Conservation (phyloP, 2,113 vertebrate species). For the Calcarius ornatus region DNA sequence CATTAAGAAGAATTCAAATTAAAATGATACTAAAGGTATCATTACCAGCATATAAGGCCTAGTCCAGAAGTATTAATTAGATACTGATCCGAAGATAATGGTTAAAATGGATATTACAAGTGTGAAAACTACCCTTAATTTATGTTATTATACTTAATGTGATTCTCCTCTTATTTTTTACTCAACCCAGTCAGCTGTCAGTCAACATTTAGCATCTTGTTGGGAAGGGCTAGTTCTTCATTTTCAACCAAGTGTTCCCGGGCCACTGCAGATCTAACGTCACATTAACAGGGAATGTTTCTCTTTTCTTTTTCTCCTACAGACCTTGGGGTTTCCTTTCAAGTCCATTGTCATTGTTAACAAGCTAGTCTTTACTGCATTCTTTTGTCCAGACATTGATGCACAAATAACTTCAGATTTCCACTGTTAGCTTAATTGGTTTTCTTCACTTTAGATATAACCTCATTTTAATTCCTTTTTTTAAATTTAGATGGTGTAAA, state of each 20-base stretch:
- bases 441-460: neutral
- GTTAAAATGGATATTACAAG: neutral
- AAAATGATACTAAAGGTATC: neutral
- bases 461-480: conserved; percentile 10
- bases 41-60: neutral
- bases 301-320: neutral
- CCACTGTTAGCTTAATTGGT: neutral
- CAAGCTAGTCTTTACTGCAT: neutral
- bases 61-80: conserved; percentile 4
- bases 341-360: neutral
- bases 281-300: neutral
- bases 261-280: neutral
- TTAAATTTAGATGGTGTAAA: neutral
- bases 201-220: neutral
- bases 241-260: neutral
- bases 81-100: neutral
- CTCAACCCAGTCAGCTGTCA: neutral
- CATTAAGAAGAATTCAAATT: conserved; percentile 1
- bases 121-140: neutral
- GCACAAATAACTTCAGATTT: neutral
- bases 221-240: neutral
- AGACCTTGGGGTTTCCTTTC: neutral
- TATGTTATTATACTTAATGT: neutral
- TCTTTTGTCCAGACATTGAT: neutral
- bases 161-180: neutral